These are phyloP conservation scores for Limenitis camilla DNA, from an alignment of 2,888 invertebrate species.

Conservation along the genomic window DNA sequence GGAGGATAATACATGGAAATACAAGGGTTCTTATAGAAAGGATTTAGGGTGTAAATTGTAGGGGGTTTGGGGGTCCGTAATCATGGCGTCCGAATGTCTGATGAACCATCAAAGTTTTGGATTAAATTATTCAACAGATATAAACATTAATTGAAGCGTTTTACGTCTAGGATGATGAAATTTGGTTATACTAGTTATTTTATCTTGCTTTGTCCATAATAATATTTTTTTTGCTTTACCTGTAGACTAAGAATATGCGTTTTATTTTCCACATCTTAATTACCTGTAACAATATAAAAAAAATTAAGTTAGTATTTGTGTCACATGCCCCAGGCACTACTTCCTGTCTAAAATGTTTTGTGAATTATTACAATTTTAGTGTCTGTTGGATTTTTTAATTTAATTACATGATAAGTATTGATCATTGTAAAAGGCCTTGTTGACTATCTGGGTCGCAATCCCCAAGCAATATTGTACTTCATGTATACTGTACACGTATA, in stretches of 20 bases:
- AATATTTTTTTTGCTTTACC: background rate
- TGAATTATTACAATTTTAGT: no score
- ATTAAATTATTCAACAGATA: slow-evolving; percentile 42
- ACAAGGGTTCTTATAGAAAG: slow-evolving; percentile 2
- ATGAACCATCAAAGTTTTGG: slow-evolving; percentile 42
- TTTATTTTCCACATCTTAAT: background rate
- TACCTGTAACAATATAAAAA: slow-evolving; percentile 9
- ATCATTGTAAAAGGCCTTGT: no score
- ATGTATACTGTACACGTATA: no score
- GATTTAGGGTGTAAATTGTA: slow-evolving; percentile 39
- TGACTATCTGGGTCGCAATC: no score
- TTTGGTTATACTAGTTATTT: background rate
- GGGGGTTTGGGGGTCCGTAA: slow-evolving; percentile 58
- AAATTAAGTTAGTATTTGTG: background rate
- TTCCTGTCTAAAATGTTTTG: no score
- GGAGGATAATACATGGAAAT: slow-evolving; percentile 30
- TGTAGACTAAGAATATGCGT: no score
- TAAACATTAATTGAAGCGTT: slow-evolving; percentile 23
- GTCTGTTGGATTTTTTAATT: no score
- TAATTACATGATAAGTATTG: no score
- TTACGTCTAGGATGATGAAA: slow-evolving; percentile 8
- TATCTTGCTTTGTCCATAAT: background rate
- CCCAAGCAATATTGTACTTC: no score
- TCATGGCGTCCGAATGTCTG: slow-evolving; percentile 39
- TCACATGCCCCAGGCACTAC: no score